A percentile compares a stretch with the other conserved stretches of the same genome.
These are phyloP conservation scores for Rhagonycha lutea DNA, from an alignment of 2,888 invertebrate genomes.

Conservation along the genomic window DNA sequence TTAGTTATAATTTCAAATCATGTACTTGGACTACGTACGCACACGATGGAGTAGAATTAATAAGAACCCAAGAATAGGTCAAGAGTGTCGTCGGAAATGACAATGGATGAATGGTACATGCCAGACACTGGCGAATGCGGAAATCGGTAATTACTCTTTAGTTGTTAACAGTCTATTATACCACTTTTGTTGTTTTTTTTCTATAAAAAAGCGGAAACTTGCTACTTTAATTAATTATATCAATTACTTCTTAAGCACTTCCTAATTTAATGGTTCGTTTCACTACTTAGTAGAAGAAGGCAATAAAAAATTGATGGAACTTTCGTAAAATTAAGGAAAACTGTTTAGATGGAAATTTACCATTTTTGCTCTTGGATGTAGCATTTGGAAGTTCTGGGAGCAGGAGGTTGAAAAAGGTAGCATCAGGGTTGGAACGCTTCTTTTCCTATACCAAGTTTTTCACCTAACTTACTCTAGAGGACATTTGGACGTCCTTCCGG, in stretches of 20 bases:
- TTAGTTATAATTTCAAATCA: constrained; percentile 15
- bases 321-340: background rate
- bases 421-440: no score
- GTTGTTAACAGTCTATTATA: constrained; percentile 15
- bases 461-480: no score
- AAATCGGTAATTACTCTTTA: constrained; percentile 21
- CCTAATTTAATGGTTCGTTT: background rate
- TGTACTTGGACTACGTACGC: background rate
- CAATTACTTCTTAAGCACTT: background rate
- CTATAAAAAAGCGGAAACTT: background rate
- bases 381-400: no score
- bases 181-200: constrained; percentile 9
- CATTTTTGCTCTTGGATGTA: no score
- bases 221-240: background rate
- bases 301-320: background rate
- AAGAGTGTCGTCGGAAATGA: constrained; percentile 20
- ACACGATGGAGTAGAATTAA: constrained; percentile 17
- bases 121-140: constrained; percentile 19
- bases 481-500: no score
- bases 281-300: background rate
- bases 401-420: no score
- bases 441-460: no score
- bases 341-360: background rate
- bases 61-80: constrained; percentile 22
- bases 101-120: constrained; percentile 14